phyloP scores from a whole-genome alignment of 2,888 invertebrate species.

The Chrysolina haemoptera region DNA sequence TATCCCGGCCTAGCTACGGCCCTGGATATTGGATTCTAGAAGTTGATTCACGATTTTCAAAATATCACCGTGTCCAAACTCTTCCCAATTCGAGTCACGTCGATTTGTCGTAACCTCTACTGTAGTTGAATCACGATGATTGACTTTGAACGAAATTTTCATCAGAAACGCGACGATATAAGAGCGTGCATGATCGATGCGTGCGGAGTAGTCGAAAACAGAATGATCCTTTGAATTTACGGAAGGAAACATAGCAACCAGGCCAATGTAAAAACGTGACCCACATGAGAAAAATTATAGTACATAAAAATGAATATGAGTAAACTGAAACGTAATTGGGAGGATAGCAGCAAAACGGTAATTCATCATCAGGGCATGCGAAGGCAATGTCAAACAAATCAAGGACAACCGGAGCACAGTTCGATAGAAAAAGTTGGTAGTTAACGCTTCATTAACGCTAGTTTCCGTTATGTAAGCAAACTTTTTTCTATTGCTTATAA shows the following conservation, averaged over 20 bases:
- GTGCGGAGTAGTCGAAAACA: neutral
- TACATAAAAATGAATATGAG: too few relatives aligned
- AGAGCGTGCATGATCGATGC: neutral
- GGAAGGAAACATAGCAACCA: neutral
- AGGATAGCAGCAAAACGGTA: too few relatives aligned
- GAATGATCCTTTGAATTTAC: neutral
- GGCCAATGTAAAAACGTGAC: slow-evolving; percentile 2
- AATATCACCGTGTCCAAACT: neutral
- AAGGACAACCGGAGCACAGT: too few relatives aligned
- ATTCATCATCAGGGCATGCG: too few relatives aligned
- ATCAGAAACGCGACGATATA: neutral
- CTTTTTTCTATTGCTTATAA: too few relatives aligned
- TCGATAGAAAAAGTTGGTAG: too few relatives aligned
- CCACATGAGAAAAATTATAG: neutral
- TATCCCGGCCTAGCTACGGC: too few relatives aligned
- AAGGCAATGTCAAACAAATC: too few relatives aligned
- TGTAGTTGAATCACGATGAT: neutral
- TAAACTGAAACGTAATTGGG: too few relatives aligned
- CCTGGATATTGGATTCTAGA: too few relatives aligned
- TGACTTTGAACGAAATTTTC: neutral
- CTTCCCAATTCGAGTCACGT: neutral
- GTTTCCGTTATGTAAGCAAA: too few relatives aligned
- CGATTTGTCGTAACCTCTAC: neutral
- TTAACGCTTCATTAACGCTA: too few relatives aligned
- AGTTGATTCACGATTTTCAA: neutral